Conservation (phyloP, 2,113 vertebrate genomes). For the Pollachius pollachius region DNA sequence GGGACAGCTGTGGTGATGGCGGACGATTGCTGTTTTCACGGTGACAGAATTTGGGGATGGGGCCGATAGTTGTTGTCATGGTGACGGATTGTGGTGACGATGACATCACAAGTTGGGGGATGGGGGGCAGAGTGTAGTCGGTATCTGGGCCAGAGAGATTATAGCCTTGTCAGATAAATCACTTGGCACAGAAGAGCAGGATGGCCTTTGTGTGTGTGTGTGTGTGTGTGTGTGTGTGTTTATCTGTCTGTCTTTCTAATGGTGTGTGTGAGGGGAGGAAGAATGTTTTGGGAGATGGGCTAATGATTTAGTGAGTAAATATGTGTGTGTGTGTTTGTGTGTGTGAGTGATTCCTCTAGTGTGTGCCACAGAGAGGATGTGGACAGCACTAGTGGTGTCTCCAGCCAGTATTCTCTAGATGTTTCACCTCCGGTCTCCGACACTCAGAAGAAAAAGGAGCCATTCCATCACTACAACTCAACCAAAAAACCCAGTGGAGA, state of each 20-base stretch:
- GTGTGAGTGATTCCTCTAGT: too few species aligned
- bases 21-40: slow-evolving; percentile 13
- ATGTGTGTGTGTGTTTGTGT: too few species aligned
- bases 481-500: too few species aligned
- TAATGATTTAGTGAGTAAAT: too few species aligned
- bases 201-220: slow-evolving; percentile 3
- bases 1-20: background rate
- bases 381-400: too few species aligned
- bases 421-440: too few species aligned
- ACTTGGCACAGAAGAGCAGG: slow-evolving; percentile 26
- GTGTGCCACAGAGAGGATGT: too few species aligned
- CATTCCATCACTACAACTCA: too few species aligned
- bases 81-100: slow-evolving; percentile 28
- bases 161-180: slow-evolving; percentile 62
- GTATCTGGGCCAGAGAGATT: slow-evolving; percentile 74
- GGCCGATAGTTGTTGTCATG: slow-evolving; percentile 17
- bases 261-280: background rate
- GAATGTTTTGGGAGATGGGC: too few species aligned
- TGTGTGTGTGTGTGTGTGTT: slow-evolving; percentile 4
- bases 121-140: slow-evolving; percentile 41
- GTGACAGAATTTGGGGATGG: slow-evolving; percentile 14
- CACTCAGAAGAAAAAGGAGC: too few species aligned
- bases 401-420: too few species aligned
- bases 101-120: slow-evolving; percentile 50
- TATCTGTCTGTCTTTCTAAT: too few species aligned